Evolutionary conservation across 2,888 invertebrate species (phyloP), one percentile per base, ranked within the genome.

Genomic region (Drosophila tanythrix): DNA sequence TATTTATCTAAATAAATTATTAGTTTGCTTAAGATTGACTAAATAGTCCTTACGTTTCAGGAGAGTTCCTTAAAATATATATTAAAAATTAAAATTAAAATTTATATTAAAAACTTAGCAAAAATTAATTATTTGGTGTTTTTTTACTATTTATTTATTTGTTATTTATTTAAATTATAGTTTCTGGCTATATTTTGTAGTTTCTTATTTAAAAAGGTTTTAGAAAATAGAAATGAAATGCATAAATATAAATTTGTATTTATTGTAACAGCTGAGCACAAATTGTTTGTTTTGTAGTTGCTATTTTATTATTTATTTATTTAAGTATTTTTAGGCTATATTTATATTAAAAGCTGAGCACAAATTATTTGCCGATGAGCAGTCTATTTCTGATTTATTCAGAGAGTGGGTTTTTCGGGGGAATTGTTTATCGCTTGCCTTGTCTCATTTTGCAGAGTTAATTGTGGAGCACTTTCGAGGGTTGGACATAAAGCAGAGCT

Each of bases 401-500:
- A 3, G 18, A 8, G 43, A 15, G n/a, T 60, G n/a, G 11, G 3
- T n/a, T 64, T 51, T 51, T 46, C 48, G 51, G 36, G 46, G 13
- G 55, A 65, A 51, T 65, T 80, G 27, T 50, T 63, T 60, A 76
- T 71, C 56, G 59, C 27, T 1, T 7, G 36, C 58, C 56, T 73
- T 53, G 68, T 66, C 56, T 58, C 48, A 67, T 65, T 21, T 60
- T 73, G 62, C 68, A 8, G 25, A 48, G 61, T 71, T 73, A 81
- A 79, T 81, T 76, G 72, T 63, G 43, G 35, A n/a, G 31, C 35
- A 46, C 29, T 59, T 57, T 55, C 7, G 21, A 13, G 62, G 58
- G 57, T 53, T 65, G 57, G 62, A 74, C 82, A 79, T 77, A 74
- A 89, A 82, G 53, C 59, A 27, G 48, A 53, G 59, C 25, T 57